Evolutionary conservation across 2,113 vertebrate species (phyloP).

Genomic region (Proteles cristata): DNA sequence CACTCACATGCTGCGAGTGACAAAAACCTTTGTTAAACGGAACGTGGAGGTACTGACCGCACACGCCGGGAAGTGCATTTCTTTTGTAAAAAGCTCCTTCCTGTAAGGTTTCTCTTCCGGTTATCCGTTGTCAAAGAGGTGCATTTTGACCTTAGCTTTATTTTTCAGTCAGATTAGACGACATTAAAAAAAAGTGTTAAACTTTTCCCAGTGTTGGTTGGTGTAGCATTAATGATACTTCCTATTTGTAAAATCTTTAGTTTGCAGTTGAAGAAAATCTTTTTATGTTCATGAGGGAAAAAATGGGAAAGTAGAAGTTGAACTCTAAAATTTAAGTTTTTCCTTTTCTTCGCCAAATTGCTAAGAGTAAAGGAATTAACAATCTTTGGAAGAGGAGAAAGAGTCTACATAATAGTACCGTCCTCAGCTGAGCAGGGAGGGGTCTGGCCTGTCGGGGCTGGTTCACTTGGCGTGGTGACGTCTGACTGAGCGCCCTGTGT

Average conservation of each 20-base stretch:
- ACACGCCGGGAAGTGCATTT: rapidly evolving
- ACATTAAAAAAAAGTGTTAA: not conserved
- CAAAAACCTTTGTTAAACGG: constrained; percentile 90
- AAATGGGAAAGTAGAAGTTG: not conserved
- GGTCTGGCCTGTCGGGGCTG: rapidly evolving
- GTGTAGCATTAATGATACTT: not conserved
- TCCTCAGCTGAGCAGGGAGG: not conserved
- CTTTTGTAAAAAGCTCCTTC: rapidly evolving
- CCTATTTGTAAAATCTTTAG: not conserved
- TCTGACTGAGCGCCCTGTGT: too few species aligned
- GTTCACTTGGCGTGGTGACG: not conserved
- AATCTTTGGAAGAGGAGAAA: not conserved
- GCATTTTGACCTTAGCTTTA: not conserved
- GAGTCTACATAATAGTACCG: rapidly evolving
- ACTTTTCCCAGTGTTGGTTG: not conserved
- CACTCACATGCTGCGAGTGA: constrained; percentile 94
- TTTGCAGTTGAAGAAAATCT: not conserved
- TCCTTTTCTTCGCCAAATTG: not conserved
- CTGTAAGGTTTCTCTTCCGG: rapidly evolving
- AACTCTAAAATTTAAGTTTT: not conserved
- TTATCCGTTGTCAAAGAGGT: not conserved
- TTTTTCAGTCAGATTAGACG: not conserved
- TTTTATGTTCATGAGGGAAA: not conserved
- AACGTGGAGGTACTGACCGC: constrained; percentile 86
- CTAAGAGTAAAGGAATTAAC: not conserved